These are phyloP conservation scores for Gymnocheta viridis DNA, from an alignment of 2,888 invertebrate genomes.

Conservation along the genomic window DNA sequence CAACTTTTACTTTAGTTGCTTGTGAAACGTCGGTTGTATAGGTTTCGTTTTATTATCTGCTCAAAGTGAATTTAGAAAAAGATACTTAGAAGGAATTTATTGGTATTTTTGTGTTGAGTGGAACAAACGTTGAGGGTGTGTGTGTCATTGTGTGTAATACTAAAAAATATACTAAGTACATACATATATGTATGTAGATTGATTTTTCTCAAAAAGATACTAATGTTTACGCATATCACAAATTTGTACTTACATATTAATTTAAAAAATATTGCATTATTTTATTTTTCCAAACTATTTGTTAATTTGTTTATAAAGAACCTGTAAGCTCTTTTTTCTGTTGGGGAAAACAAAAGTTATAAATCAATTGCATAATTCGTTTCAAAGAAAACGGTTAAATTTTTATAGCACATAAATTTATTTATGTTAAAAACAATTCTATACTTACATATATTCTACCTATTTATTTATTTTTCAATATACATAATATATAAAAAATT, in stretches of 20 bases:
- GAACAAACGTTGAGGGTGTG: slow-evolving; percentile 58
- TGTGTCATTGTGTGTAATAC: slow-evolving; percentile 42
- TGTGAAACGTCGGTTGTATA: slow-evolving; percentile 71
- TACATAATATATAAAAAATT: background rate
- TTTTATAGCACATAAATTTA: background rate
- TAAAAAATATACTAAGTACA: slow-evolving; percentile 54
- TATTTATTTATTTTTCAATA: background rate
- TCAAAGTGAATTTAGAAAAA: slow-evolving; percentile 46
- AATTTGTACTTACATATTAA: background rate
- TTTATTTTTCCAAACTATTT: background rate
- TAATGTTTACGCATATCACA: background rate
- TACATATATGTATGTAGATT: slow-evolving; percentile 37
- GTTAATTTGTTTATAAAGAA: background rate
- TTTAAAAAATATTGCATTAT: background rate
- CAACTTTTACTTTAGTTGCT: slow-evolving; percentile 69
- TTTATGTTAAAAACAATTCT: background rate
- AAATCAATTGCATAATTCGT: slow-evolving; percentile 55
- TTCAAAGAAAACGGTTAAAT: background rate
- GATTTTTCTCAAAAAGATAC: slow-evolving; percentile 54
- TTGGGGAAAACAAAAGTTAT: background rate
- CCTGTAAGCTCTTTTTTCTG: background rate
- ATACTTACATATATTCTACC: background rate
- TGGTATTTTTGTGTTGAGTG: slow-evolving; percentile 55
- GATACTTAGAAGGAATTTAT: slow-evolving; percentile 42
- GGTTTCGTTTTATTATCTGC: slow-evolving; percentile 63